These are phyloP conservation scores for Drosophila persimilis DNA, from an alignment of 1,140 invertebrate species.

Conservation along the genomic window DNA sequence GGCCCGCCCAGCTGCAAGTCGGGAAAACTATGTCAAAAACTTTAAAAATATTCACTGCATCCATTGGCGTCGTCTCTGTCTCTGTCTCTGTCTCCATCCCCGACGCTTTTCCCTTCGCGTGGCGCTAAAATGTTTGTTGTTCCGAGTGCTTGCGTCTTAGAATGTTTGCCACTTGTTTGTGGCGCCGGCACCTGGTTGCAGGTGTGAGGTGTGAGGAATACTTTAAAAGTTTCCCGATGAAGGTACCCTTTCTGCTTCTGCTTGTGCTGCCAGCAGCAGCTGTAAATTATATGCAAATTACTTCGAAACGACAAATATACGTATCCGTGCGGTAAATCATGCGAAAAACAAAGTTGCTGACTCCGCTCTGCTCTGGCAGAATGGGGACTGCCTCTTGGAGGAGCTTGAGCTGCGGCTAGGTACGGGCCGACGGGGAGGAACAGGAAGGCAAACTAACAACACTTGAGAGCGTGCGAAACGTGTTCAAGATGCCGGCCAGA, in stretches of 20 bases:
- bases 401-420: conserved; percentile 1
- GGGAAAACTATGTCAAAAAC: conserved; percentile 77
- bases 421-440: not conserved
- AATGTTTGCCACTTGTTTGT: conserved; percentile 37
- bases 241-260: conserved; percentile 30
- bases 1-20: conserved; percentile 47
- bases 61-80: not conserved
- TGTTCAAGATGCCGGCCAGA: conserved; percentile 54
- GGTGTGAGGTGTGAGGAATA: conserved; percentile 71
- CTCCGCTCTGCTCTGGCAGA: conserved; percentile 8
- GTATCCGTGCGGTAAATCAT: conserved; percentile 76
- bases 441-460: conserved; percentile 55
- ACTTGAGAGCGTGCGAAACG: conserved; percentile 75
- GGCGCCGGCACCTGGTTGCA: conserved; percentile 21
- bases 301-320: conserved; percentile 72
- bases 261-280: conserved; percentile 19
- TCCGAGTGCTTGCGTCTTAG: conserved; percentile 31
- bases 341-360: conserved; percentile 76
- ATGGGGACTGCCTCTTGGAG: not conserved
- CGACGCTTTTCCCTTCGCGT: conserved; percentile 8
- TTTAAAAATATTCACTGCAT: conserved; percentile 70
- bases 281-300: conserved; percentile 82
- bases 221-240: conserved; percentile 57
- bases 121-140: conserved; percentile 66
- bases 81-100: not conserved